Evolutionary conservation across 2,888 invertebrate species (phyloP).

Genomic region (Lepeophtheirus nordmannii): DNA sequence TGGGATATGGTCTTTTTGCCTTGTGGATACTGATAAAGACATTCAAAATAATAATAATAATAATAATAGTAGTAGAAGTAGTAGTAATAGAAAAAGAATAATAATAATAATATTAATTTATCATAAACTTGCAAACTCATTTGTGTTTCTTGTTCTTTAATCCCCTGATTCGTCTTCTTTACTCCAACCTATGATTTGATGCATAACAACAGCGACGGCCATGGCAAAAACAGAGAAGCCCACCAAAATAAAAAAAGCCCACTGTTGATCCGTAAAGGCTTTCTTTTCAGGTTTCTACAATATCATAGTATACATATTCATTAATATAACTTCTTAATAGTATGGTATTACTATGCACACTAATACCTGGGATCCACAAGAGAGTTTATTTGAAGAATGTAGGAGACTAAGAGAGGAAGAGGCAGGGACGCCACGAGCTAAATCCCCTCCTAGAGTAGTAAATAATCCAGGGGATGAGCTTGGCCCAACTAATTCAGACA

Average conservation of each 20-base stretch:
- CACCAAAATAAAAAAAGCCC: conserved; percentile 46
- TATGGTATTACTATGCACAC: too few species aligned
- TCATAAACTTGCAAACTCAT: too few species aligned
- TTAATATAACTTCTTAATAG: conserved; percentile 30
- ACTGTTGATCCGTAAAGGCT: conserved; percentile 41
- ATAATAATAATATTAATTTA: too few species aligned
- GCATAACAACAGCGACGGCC: conserved; percentile 45
- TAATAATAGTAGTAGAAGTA: too few species aligned
- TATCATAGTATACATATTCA: conserved; percentile 34
- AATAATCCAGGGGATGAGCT: conserved; percentile 51
- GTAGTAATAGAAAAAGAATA: too few species aligned
- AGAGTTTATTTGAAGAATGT: neutral
- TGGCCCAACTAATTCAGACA: conserved; percentile 39
- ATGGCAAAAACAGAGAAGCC: conserved; percentile 47
- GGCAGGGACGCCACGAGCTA: conserved; percentile 5
- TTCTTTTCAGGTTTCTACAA: conserved; percentile 24
- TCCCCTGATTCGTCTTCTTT: neutral
- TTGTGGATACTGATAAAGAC: too few species aligned
- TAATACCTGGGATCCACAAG: neutral
- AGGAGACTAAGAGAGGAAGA: conserved; percentile 4
- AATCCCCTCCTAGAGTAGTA: conserved; percentile 34
- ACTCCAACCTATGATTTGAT: conserved; percentile 36
- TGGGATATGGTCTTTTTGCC: too few species aligned
- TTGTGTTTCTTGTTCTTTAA: too few species aligned
- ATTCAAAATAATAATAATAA: too few species aligned